A percentile compares a stretch with the other conserved stretches of the same genome.
Evolutionary conservation across 2,113 vertebrate genomes (phyloP).

Genomic region (Cephalopterus ornatus): DNA sequence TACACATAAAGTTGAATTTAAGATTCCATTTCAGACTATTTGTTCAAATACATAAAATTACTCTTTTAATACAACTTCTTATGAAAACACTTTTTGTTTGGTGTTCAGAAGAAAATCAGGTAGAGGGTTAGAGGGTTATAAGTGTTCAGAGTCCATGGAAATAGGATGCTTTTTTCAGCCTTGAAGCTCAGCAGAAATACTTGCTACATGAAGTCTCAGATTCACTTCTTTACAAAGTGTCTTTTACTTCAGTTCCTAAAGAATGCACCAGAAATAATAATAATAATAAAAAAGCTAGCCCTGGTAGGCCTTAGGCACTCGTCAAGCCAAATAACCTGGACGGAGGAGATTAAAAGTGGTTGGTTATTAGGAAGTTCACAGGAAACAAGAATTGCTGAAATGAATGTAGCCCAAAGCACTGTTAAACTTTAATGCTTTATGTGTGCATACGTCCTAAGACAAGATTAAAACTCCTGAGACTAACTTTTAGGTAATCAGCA

Average conservation of each 20-base stretch:
- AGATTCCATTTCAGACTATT: neutral
- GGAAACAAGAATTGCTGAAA: constrained; percentile 34
- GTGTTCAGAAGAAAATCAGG: neutral
- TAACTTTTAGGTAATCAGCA: neutral
- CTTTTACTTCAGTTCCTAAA: neutral
- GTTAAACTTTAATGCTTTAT: constrained; percentile 9
- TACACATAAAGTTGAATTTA: neutral
- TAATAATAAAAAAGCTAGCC: neutral
- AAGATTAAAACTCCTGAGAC: constrained; percentile 24
- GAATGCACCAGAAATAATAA: neutral
- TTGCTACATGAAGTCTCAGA: neutral
- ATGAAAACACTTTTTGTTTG: neutral
- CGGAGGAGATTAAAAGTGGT: neutral
- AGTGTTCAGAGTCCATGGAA: neutral
- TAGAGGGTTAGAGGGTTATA: neutral
- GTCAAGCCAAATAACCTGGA: constrained; percentile 5
- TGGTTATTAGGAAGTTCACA: constrained; percentile 40
- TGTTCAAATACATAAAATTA: neutral
- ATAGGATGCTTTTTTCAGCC: neutral
- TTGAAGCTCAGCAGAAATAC: neutral
- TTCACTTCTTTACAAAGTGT: neutral
- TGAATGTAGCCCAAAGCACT: constrained; percentile 22
- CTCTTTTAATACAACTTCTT: neutral
- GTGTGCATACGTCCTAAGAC: neutral
- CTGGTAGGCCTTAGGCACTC: neutral